phyloP scores from a whole-genome alignment of 1,140 invertebrate species.

The Yoshiicerus persimilis region DNA sequence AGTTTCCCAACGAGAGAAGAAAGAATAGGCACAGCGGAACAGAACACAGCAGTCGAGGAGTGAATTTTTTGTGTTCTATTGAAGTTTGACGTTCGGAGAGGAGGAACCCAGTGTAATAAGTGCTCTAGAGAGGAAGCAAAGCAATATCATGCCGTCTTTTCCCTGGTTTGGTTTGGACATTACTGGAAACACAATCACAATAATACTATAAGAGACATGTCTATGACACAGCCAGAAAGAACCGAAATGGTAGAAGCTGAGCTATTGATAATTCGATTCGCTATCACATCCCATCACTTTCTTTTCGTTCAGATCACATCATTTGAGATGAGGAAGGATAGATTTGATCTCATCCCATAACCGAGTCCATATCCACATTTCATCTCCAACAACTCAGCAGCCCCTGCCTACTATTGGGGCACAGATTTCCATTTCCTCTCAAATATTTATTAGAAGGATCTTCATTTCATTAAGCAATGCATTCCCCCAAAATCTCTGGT shows the following conservation, averaged over 20 bases:
- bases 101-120: neutral
- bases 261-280: conserved; percentile 33
- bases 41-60: neutral
- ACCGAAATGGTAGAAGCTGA: neutral
- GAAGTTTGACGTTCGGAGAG: neutral
- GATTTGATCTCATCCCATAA: neutral
- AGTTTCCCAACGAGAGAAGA: neutral
- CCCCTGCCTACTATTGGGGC: neutral
- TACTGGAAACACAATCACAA: neutral
- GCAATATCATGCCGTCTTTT: neutral
- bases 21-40: neutral
- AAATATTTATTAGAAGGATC: neutral
- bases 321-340: neutral
- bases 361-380: neutral
- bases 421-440: neutral
- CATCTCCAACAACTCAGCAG: neutral
- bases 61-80: conserved; percentile 2
- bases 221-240: conserved; percentile 3
- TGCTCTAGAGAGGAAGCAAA: neutral
- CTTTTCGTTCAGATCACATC: neutral
- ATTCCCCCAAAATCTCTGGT: neutral
- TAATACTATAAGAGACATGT: neutral
- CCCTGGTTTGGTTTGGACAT: neutral
- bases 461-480: neutral
- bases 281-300: conserved; percentile 28